Base-by-base conservation (phyloP, 1,140 invertebrate genomes). In the Drosophila virilis region DNA sequence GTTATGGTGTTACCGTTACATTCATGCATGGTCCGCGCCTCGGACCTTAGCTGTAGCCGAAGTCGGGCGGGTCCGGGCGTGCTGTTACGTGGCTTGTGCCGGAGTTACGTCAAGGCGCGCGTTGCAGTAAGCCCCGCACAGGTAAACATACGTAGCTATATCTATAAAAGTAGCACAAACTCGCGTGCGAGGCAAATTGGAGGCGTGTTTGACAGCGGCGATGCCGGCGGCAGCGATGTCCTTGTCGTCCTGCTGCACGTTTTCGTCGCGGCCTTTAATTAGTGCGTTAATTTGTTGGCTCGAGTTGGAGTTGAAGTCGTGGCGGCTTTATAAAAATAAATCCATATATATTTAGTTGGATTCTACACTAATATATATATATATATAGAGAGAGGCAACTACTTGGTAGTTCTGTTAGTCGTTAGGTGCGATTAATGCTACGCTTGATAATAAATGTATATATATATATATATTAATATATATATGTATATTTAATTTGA, bases 331-430 rank as follows among this genome's bases (percentile, higher is more conserved):
- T 86, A 88, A 88, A 88, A 88, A 88, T 86, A 86, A 88, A 82
- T 88, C 83, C 83, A 40, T 42, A 52, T 77, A 77, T 85, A 72
- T 55, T 69, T 64, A 60, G 64, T 72, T 79, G 58, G 81, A 50
- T 62, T 70, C 75, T 85, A 80, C 54, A 80, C 66, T 85, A 81
- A 78, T 85, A 86, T 86, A 84, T 83, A 77, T 84, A 50, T 79
- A 58, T 82, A 38, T 83, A 79, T 58, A 80, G 66, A 79, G 83
- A 88, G 83, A 86, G 83, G 83, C 83, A 86, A 86, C 83, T 86
- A 86, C 83, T 86, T 86, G 83, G 83, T 86, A 88, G 83, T 78
- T 82, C 73, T 82, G 66, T 86, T 70, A 88, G 76, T 82, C 83
- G 61, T 82, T 82, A 69, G 72, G 75, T 85, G 78, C 71, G 75